Base-by-base conservation (phyloP, 2,797 vertebrate genomes). In the Myotis daubentonii region DNA sequence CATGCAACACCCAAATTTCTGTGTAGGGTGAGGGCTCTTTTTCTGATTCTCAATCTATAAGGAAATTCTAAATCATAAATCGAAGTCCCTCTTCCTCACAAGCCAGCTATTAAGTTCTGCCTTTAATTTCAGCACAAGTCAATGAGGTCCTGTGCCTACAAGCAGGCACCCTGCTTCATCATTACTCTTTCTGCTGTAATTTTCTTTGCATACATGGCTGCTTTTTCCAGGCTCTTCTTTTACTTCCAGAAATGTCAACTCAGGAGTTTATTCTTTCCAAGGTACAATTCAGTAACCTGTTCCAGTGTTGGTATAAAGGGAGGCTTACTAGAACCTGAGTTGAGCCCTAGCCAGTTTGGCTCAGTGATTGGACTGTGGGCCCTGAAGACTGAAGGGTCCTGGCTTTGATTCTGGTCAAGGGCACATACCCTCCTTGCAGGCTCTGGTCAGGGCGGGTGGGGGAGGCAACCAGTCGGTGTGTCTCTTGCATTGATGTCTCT, bases 261-360 rank as follows among this genome's bases (percentile, higher is more conserved):
- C 36, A 74, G 53, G 49, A 89, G 36, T 89, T 91, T 87, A 81
- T 96, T 93, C 76, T 87, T 92, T 89, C 81, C 57, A 76, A 74
- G 65, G 30, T 79, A 30, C 15, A 66, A 25, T 80, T 72, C 57
- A 88, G 47, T 92, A 76, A 68, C 88, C 70, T 86, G 15, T 83
- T 94, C 60, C 79, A 87, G 47, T 51, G 82, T n/a, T 19, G 28
- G 20, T 22, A 91, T 82, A 86, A 79, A 94, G 49, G 47, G 23
- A 93, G 47, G 36, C 47, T 93, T 90, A 85, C 53, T 75, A 85
- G 85, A 85, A 82, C 30, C 47, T 76, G 38, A 75, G 38, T 4
- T 53, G 66, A 91, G 44, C 5, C 28, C 12, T 62, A 62, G 5
- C 6, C 60, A 62, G 57, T 62, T 62, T 62, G 28, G 60, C 30